Base-by-base conservation (phyloP, 2,113 vertebrate species). In the Talpa occidentalis region DNA sequence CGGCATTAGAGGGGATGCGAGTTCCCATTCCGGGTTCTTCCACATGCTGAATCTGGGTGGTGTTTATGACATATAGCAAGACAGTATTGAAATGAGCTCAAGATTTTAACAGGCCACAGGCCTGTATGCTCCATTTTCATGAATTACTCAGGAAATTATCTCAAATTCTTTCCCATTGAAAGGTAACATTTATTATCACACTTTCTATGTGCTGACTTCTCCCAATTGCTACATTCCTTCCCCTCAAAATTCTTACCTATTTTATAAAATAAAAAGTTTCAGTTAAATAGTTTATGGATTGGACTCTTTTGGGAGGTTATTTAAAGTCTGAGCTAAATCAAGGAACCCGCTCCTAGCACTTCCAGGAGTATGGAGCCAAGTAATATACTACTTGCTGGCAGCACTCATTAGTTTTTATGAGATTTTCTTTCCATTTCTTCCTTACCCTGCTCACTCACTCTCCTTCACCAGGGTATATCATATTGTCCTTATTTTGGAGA, bases 311-410 rank as follows among this genome's bases (percentile, higher is more conserved):
- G 91, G 79, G 77, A 73, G 76, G 49, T 91, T 88, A 95, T 93
- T 95, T 79, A 82, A 86, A 80, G 59, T 87, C 44, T 93, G 70
- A 83, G 32, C 78, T 94, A 94, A 91, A 91, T 89, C 37, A 44
- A 28, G 70, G 76, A 72, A 76, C 82, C 32, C 40, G 44, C 52
- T 91, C 72, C 60, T 22, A 77, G 90, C 15, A 91, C 26, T 76
- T 89, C 28, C 28, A 62, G 32, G 30, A 92, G 9, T 21, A 37
- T 21, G 30, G 4, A 35, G 10, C n/a, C 60, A 28, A 69, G 70
- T 40, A 67, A 90, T 62, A 67, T 35, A 56, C 44, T 4, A 69
- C 26, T 77, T 49, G 44, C 70, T 91, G 74, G 84, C n/a, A 87
- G 44, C 66, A 30, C 59, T 54, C 70, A 52, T 77, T 76, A 67